Evolutionary conservation across 2,113 vertebrate genomes (phyloP).

Genomic region (Fregata magnificens): DNA sequence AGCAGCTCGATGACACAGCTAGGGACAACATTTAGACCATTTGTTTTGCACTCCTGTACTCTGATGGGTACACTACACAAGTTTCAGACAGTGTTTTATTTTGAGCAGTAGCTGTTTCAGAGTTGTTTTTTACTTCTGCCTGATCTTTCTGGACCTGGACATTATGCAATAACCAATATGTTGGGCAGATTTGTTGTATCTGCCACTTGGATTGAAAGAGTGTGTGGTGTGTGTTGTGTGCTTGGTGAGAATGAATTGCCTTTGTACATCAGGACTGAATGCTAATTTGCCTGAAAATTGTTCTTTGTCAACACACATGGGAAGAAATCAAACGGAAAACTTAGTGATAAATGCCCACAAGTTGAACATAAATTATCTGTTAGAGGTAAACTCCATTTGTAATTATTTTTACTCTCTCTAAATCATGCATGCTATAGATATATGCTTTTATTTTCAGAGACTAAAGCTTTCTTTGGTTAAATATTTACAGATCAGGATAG

Average conservation of each 20-base stretch:
- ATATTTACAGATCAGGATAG: neutral
- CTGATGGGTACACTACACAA: neutral
- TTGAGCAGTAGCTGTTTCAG: neutral
- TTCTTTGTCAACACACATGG: neutral
- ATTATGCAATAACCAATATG: neutral
- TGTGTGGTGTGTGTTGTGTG: no score
- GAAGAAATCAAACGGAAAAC: neutral
- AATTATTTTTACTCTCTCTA: neutral
- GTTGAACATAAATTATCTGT: neutral
- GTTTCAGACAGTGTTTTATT: neutral
- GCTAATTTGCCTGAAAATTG: neutral
- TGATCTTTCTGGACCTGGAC: neutral
- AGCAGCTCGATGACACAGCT: accelerated
- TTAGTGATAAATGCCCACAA: neutral
- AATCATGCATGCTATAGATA: neutral
- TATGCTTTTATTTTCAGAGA: neutral
- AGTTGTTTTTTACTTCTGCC: neutral
- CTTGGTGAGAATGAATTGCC: neutral
- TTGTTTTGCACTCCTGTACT: neutral
- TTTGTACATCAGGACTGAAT: neutral
- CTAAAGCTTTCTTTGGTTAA: neutral
- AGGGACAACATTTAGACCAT: neutral
- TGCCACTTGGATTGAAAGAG: neutral
- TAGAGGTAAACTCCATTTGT: neutral
- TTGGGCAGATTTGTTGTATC: no score